phyloP scores from a whole-genome alignment of 2,797 vertebrate genomes.

The Siniperca scherzeri region DNA sequence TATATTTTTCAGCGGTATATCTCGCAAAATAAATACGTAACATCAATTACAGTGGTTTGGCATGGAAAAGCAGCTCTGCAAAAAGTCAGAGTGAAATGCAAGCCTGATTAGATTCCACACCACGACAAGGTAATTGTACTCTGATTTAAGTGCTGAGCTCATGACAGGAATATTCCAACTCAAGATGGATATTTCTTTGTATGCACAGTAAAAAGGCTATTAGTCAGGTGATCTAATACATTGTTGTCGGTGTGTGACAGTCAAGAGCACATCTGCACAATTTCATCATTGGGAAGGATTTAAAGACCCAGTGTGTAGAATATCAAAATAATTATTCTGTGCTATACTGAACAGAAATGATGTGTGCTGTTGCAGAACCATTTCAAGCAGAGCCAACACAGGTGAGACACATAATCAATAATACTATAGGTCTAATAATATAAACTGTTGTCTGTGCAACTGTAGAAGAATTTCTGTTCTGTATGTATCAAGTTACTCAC shows the following conservation, averaged over 20 bases:
- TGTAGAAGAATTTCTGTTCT: background rate
- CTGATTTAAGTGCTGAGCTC: slow-evolving; percentile 23
- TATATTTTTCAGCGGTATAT: background rate
- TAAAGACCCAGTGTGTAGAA: background rate
- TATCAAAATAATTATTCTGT: background rate
- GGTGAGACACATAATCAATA: background rate
- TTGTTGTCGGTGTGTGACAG: background rate
- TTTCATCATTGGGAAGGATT: slow-evolving; percentile 2
- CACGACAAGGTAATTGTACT: slow-evolving; percentile 24
- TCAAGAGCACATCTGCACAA: background rate
- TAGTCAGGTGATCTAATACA: slow-evolving; percentile 23
- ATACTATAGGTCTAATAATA: background rate
- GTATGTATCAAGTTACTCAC: background rate
- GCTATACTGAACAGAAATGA: background rate
- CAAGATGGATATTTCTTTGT: slow-evolving; percentile 38
- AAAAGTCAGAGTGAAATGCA: background rate
- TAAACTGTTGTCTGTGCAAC: background rate
- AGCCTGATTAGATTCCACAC: slow-evolving; percentile 21
- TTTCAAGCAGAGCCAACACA: background rate
- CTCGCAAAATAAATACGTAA: background rate
- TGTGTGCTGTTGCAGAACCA: background rate
- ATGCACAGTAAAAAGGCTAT: slow-evolving; percentile 18
- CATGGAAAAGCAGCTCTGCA: background rate
- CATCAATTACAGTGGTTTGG: background rate
- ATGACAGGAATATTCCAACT: slow-evolving; percentile 10